Base-by-base conservation (phyloP, 1,140 invertebrate species). In the Harpegnathos saltator region DNA sequence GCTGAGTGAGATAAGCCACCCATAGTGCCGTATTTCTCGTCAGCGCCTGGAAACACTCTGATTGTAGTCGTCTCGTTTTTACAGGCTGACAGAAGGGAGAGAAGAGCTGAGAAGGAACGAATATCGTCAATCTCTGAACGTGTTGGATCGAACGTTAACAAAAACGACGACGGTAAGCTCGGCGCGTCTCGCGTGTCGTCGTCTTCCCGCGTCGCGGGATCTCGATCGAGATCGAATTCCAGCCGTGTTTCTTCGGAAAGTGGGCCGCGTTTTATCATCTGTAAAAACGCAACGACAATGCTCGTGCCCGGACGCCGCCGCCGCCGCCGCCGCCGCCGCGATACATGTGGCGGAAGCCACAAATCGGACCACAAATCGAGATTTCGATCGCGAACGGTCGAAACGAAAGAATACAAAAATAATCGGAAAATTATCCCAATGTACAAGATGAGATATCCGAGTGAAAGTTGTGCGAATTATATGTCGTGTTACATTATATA, bases 1-100 rank as follows among this genome's bases (percentile, higher is more conserved):
- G 74, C 83, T 75, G 73, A 74, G 73, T 77, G 63, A 78, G 54
- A 65, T 75, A 82, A 89, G 83, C 72, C 89, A 89, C 88, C 82
- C 83, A 44, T 44, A 85, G 63, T 85, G 83, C 54, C 80, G 56
- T 78, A 54, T 82, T 89, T 84, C 87, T 88, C 38, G 38, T 84
- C 86, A 24, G 78, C 69, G 75, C 87, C 84, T 89, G 87, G 65
- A 81, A 89, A 86, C 50, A 44, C 38, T 44, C 9, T n/a, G n/a
- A 0, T 44, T 11, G 38, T 81, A n/a, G 52, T 88, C 75, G 63
- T 52, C 38, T 84, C 33, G 24, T 65, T 66, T 75, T 24, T 75
- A 54, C 24, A 17, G 9, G 56, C 38, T 44, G 65, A n/a, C n/a
- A n/a, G n/a, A 61, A 14, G 26, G 58, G 24, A 26, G 19, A 50